A percentile compares a stretch with the other conserved stretches of the same genome.
Evolutionary conservation across 2,888 invertebrate genomes (phyloP).

Genomic region (Acanthopleura granulata): DNA sequence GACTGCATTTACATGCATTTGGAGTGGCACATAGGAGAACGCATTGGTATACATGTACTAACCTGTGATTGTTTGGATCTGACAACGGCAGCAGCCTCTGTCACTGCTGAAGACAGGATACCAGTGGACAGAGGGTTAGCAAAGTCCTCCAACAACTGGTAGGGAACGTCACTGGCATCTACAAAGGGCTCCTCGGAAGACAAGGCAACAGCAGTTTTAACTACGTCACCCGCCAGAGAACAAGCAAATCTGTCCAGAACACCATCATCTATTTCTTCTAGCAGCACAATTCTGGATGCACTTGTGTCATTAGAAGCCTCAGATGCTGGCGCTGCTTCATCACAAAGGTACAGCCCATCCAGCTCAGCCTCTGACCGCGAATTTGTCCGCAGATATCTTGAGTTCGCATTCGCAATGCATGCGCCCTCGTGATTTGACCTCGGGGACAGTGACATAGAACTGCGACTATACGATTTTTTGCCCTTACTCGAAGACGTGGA

Average conservation of each 20-base stretch:
- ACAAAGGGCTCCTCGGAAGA: conserved; percentile 27
- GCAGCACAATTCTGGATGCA: neutral
- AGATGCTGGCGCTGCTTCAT: neutral
- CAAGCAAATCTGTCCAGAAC: conserved; percentile 6
- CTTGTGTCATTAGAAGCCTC: neutral
- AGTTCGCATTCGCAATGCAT: neutral
- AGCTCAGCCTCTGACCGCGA: neutral
- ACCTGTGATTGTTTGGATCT: conserved; percentile 1
- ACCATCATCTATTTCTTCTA: neutral
- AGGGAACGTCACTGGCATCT: conserved; percentile 47
- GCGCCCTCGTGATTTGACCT: conserved; percentile 4
- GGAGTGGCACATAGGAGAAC: too few relatives aligned
- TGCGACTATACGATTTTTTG: neutral
- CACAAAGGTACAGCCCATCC: neutral
- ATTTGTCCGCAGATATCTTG: neutral
- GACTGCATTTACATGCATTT: too few relatives aligned
- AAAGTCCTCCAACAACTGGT: conserved; percentile 43
- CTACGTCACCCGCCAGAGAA: conserved; percentile 16
- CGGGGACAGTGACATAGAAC: neutral
- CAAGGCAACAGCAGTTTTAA: neutral
- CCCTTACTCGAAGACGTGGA: neutral
- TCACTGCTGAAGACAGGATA: conserved; percentile 34
- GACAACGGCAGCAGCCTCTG: neutral
- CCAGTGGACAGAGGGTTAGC: conserved; percentile 45
- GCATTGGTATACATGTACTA: neutral